Conservation (phyloP, 2,888 invertebrate genomes). For the Microplitis deprimator region DNA sequence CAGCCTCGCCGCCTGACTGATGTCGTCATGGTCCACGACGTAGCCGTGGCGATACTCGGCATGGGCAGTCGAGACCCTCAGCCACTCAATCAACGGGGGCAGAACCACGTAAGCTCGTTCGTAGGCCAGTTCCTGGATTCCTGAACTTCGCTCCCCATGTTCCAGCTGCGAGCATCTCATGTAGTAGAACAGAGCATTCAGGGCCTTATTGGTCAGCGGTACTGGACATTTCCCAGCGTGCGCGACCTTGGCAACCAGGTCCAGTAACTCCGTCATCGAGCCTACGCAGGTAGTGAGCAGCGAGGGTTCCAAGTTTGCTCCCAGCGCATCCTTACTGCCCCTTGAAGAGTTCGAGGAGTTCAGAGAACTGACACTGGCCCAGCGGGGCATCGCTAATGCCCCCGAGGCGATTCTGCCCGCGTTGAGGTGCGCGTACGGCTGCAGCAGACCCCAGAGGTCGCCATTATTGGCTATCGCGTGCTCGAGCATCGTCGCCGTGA, state of each 20-base stretch:
- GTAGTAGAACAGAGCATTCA: conserved; percentile 89
- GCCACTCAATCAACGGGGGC: conserved; percentile 93
- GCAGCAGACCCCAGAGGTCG: conserved; percentile 90
- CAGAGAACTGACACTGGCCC: conserved; percentile 82
- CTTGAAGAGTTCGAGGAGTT: conserved; percentile 74
- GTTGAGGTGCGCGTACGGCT: conserved; percentile 92
- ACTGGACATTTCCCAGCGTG: conserved; percentile 74
- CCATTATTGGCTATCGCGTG: conserved; percentile 89
- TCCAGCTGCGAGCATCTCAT: conserved; percentile 92
- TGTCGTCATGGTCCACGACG: conserved; percentile 87
- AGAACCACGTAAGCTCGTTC: conserved; percentile 90
- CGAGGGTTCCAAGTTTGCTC: conserved; percentile 75
- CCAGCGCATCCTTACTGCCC: conserved; percentile 70
- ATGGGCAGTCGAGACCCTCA: conserved; percentile 87
- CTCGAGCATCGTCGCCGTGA: conserved; percentile 86
- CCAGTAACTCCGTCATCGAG: conserved; percentile 83
- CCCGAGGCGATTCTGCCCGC: conserved; percentile 91
- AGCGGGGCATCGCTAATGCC: conserved; percentile 86
- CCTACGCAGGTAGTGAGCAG: conserved; percentile 92
- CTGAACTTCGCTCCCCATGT: conserved; percentile 75
- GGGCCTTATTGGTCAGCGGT: conserved; percentile 78
- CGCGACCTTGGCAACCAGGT: conserved; percentile 76
- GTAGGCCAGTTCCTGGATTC: conserved; percentile 84
- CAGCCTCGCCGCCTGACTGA: conserved; percentile 89
- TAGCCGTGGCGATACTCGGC: conserved; percentile 85